These are phyloP conservation scores for Coecobrya sp. DNA, from an alignment of 2,888 invertebrate genomes.

Conservation along the genomic window DNA sequence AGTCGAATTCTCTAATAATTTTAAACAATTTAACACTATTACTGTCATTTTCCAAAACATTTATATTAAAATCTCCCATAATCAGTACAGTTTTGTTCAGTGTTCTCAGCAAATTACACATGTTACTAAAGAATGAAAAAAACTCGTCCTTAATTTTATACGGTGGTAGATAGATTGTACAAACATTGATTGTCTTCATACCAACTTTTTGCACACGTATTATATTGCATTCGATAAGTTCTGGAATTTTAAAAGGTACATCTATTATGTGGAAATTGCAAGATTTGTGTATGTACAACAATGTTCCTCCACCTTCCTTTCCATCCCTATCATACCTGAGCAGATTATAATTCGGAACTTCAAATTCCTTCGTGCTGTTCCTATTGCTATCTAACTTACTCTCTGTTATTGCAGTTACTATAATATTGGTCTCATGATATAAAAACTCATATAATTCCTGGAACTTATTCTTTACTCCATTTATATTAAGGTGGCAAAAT, in stretches of 20 bases:
- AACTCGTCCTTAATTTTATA: background rate
- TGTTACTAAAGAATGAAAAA: slow-evolving; percentile 4
- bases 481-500: slow-evolving; percentile 31
- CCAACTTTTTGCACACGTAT: background rate
- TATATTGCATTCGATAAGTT: slow-evolving; percentile 47
- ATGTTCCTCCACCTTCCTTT: slow-evolving; percentile 50
- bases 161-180: slow-evolving; percentile 33
- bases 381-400: background rate
- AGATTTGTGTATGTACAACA: slow-evolving; percentile 24
- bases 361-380: background rate
- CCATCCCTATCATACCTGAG: slow-evolving; percentile 5
- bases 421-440: background rate
- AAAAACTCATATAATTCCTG: background rate
- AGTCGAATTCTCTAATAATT: background rate
- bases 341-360: slow-evolving; percentile 28
- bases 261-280: slow-evolving; percentile 4
- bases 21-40: background rate
- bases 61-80: slow-evolving; percentile 54
- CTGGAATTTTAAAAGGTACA: background rate
- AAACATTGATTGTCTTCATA: background rate
- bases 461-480: slow-evolving; percentile 4
- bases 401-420: slow-evolving; percentile 28
- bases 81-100: background rate
- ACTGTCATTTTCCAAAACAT: background rate
- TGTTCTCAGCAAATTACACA: background rate